Evolutionary conservation across 2,113 vertebrate species (phyloP), one percentile per base, ranked within the genome.

Genomic region (Nanorana parkeri): DNA sequence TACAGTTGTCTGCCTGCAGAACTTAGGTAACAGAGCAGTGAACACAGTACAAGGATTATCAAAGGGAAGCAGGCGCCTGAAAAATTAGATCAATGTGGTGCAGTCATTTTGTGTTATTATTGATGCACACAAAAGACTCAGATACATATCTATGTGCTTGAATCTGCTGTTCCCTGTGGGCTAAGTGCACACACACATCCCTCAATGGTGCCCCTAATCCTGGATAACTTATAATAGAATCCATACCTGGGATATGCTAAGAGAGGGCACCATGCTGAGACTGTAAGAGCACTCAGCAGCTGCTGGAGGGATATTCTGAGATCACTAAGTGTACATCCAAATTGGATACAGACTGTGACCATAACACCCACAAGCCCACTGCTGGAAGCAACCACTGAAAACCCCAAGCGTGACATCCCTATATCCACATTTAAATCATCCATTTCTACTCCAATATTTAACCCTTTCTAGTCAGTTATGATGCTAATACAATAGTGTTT

Each of bases 341-440:
- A 82, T 82, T 82, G 80, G 80, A 82, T 82, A 68, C 80, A 82
- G 80, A 82, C 80, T 82, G 80, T 82, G 80, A 82, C 80, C 71
- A 75, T 75, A 82, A 82, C 63, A 82, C 80, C 72, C 47, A 61
- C 80, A 67, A 82, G 71, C 79, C 69, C 79, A 66, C 79, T 67
- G 80, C 69, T 82, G 71, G 69, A 75, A 82, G 80, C 80, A 68
- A 66, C 80, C 71, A 63, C 54, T 60, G 67, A 17, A 82, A 75
- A 68, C 72, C 71, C 69, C 71, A 68, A 82, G 61, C 29, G 80
- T 67, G 71, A 75, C 80, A 82, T 32, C 69, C 63, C 28, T 19
- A 29, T 24, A 16, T 75, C 80, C 80, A 75, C 55, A 26, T 82
- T 82, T 68, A 75, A 75, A 75, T 74, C 61, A 75, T 58, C 61